phyloP scores from a whole-genome alignment of 2,797 vertebrate genomes.

The Poeciliopsis gracilis region DNA sequence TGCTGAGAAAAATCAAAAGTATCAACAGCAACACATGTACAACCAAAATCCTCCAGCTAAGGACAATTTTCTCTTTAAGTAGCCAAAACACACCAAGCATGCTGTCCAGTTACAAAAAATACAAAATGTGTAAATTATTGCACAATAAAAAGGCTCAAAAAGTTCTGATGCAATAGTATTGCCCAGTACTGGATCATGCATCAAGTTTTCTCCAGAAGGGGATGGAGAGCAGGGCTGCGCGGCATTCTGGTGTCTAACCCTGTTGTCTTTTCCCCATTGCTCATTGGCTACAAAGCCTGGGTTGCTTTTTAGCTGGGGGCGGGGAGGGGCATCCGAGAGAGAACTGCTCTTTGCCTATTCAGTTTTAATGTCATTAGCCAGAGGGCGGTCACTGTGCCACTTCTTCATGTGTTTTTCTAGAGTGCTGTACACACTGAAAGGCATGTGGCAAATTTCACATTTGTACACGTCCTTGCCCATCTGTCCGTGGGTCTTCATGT shows the following conservation, averaged over 20 bases:
- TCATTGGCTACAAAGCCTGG: constrained; percentile 66
- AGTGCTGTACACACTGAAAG: constrained; percentile 99
- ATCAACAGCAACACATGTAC: constrained; percentile 91
- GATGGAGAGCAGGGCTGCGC: constrained; percentile 80
- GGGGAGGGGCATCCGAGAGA: constrained; percentile 44
- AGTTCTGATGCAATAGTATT: constrained; percentile 96
- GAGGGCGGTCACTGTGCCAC: constrained; percentile 98
- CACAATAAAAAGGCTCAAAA: constrained; percentile 99
- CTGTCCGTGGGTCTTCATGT: constrained; percentile 99
- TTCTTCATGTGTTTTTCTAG: constrained; percentile 99
- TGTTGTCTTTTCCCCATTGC: constrained; percentile 67
- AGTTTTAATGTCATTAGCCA: constrained; percentile 98
- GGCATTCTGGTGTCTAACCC: constrained; percentile 83
- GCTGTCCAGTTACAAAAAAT: constrained; percentile 95
- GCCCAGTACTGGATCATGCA: constrained; percentile 94
- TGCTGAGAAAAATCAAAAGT: constrained; percentile 81
- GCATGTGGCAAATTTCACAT: constrained; percentile 99
- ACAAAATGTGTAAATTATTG: constrained; percentile 99
- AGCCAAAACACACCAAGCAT: constrained; percentile 98
- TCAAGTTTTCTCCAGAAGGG: constrained; percentile 84
- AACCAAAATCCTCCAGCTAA: constrained; percentile 88
- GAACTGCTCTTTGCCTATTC: constrained; percentile 91
- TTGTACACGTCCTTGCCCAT: constrained; percentile 99
- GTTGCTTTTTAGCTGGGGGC: constrained; percentile 67
- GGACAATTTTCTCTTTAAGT: constrained; percentile 88